phyloP scores from a whole-genome alignment of 2,797 vertebrate species.

The Anguilla pacifica region DNA sequence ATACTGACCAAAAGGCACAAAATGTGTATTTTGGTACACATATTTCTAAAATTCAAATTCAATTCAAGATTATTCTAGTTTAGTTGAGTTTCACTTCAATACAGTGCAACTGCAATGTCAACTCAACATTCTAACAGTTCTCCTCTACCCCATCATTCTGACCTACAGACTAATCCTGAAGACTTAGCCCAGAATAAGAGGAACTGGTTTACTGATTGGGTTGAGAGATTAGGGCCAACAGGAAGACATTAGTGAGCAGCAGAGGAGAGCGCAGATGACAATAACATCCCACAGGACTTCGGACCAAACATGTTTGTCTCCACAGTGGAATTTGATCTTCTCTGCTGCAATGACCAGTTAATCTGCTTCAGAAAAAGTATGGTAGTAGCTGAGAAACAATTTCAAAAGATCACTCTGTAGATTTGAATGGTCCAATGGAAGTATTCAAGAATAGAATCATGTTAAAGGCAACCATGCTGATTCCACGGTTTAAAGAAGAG shows the following conservation, averaged over 20 bases:
- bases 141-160: neutral
- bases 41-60: neutral
- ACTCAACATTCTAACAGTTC: neutral
- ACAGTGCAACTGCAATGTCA: neutral
- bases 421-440: neutral
- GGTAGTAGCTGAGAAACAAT: neutral
- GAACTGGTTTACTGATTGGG: slow-evolving; percentile 28
- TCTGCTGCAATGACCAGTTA: neutral
- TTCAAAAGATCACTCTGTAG: neutral
- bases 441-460: slow-evolving; percentile 13
- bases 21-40: neutral
- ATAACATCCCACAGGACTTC: slow-evolving; percentile 18
- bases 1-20: neutral
- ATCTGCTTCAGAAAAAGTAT: neutral
- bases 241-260: slow-evolving; percentile 6
- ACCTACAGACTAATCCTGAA: neutral
- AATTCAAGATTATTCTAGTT: neutral
- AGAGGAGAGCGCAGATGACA: neutral
- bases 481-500: slow-evolving; percentile 3
- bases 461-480: slow-evolving; percentile 24
- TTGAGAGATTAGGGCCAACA: slow-evolving; percentile 15
- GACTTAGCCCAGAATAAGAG: neutral
- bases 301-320: slow-evolving; percentile 20
- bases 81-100: neutral
- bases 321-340: slow-evolving; percentile 20